Base-by-base conservation (phyloP, 2,888 invertebrate genomes). In the Microchrysa polita region DNA sequence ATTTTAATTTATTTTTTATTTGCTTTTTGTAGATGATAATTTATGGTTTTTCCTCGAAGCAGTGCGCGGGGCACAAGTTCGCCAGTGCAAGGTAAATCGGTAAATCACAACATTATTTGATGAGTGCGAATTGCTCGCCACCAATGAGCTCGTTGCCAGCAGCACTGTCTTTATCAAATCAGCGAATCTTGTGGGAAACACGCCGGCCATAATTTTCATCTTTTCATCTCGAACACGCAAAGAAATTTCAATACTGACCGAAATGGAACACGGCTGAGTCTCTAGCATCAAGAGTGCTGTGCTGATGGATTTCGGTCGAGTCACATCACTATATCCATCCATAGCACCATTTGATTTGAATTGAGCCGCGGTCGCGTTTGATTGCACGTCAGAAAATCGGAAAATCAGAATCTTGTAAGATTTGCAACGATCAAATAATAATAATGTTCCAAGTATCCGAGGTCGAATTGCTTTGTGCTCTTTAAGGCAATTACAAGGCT, bases 401-500 rank as follows among this genome's bases (percentile, higher is more conserved):
- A 9, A 42, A 42, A n/a, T 12, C 48, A 48, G 48, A 12, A 48
- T 34, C 27, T 34, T 34, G 27, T 34, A 7, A 34, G 27, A 7
- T 34, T 12, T 63, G 63, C 40, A 65, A 48, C n/a, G 52, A 27
- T 67, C 23, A 67, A 67, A 67, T 53, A 16, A 16, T 27, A n/a
- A n/a, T n/a, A n/a, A n/a, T n/a, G n/a, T n/a, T n/a, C n/a, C 16
- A 60, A 67, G 48, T 48, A 63, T 63, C 74, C 74, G 74, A 74
- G 74, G 74, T 72, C 63, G 55, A 44, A 72, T 57, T 74, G 74
- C 74, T 74, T 74, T 74, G 74, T 74, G 74, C 74, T 74, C 74
- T 72, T 74, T 74, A 74, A 74, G 74, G 74, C 71, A 65, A 57
- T 71, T 74, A 72, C 74, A 74, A 74, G 74, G 74, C 74, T 74